Base-by-base conservation (phyloP, 2,113 vertebrate species). In the Morone saxatilis region DNA sequence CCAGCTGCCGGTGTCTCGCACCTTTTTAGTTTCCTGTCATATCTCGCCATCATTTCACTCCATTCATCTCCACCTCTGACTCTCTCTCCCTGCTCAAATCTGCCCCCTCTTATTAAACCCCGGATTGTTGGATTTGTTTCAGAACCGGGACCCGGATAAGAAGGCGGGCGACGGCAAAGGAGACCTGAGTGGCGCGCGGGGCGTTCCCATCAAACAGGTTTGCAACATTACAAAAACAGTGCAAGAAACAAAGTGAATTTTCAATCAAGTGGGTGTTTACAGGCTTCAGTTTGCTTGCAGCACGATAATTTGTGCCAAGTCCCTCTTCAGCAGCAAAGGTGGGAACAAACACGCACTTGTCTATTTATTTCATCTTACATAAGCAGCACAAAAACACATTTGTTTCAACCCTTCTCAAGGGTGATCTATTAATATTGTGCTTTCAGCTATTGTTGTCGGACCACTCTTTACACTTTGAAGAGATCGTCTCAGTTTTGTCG, bases 151-250 rank as follows among this genome's bases (percentile, higher is more conserved):
- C 91, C 84, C 95, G 0, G 98, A 99, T 75, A 99, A 97, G 91
- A 96, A 96, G 82, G 94, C 96, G 19, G 88, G 95, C 36, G 98
- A 99, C 47, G 92, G 94, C 56, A 96, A 97, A 71, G 96, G 95
- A 16, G 98, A 99, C 16, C 86, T 92, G 0, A 96, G 96, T 63
- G 91, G 94, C 0, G 92, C 89, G 7, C 93, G 97, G 0, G 96
- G 96, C 77, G 95, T 96, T 88, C 96, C 97, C 31, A 97, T 99
- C 90, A 99, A 98, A 89, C 98, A 99, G 97, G 98, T 96, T 57
- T 20, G 90, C 40, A 7, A 54, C 0, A 8, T 22, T 19, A 66
- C 16, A 59, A 59, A 75, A 22, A 57, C 41, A 43, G 41, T 43
- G 41, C 50, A 71, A 45, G 17, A 43, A 74, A 80, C 19, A 82